Percentiles rank a stretch among this genome's conserved stretches.
Conservation (phyloP, 2,113 vertebrate genomes). For the Mormoops blainvillei region DNA sequence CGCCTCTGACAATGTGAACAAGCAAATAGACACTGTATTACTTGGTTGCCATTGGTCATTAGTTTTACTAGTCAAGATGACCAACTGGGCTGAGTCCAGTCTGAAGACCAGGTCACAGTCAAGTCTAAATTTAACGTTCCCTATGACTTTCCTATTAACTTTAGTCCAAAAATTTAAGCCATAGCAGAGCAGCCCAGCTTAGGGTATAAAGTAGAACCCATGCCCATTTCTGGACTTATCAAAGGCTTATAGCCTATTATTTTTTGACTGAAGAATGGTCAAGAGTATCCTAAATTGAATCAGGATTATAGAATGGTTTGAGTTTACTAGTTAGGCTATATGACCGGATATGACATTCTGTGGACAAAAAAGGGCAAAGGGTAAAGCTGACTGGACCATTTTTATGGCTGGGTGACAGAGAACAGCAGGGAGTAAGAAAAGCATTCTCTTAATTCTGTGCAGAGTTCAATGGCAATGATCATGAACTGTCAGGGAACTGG, state of each 20-base stretch:
- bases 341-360: neutral
- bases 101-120: neutral
- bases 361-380: neutral
- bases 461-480: neutral
- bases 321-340: neutral
- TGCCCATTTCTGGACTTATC: neutral
- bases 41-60: constrained; percentile 44
- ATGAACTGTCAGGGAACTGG: neutral
- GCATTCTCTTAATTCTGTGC: neutral
- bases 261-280: neutral
- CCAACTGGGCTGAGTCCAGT: neutral
- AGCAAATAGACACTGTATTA: neutral
- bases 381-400: neutral
- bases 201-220: neutral
- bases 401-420: neutral
- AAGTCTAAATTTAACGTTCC: constrained; percentile 39
- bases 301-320: neutral
- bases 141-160: constrained; percentile 29
- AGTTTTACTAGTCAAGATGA: neutral
- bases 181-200: neutral
- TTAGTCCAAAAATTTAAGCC: neutral
- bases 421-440: neutral
- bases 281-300: neutral
- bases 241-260: neutral
- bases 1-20: neutral